Conservation (phyloP, 2,888 invertebrate genomes). For the Chrysomela aeneicollis region DNA sequence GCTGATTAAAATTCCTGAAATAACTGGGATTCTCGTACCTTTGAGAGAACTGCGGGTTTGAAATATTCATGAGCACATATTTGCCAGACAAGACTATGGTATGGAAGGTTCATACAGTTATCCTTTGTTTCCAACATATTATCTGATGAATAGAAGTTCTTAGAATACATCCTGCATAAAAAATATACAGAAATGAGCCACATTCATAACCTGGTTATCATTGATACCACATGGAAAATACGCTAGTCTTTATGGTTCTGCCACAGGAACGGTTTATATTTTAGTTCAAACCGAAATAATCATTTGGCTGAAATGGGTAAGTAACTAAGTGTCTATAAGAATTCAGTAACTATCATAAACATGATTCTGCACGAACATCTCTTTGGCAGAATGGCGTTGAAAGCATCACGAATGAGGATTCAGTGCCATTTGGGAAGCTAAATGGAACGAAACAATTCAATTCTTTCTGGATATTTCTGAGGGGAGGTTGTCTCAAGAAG, state of each 20-base stretch:
- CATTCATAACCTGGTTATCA: too few species aligned
- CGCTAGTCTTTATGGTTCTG: too few species aligned
- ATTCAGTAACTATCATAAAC: too few species aligned
- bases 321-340: too few species aligned
- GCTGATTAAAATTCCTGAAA: slow-evolving; percentile 18
- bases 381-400: neutral
- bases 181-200: neutral
- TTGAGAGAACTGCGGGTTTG: neutral
- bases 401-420: neutral
- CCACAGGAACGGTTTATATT: too few species aligned
- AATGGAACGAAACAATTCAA: neutral
- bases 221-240: too few species aligned
- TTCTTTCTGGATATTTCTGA: neutral
- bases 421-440: neutral
- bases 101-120: neutral
- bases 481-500: neutral
- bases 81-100: neutral
- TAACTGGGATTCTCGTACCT: slow-evolving; percentile 19
- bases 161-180: neutral
- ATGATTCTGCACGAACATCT: neutral
- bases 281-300: too few species aligned
- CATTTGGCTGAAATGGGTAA: too few species aligned
- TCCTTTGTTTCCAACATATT: neutral
- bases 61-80: neutral
- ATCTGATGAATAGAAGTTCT: neutral